These are phyloP conservation scores for Nomada fucata DNA, from an alignment of 2,888 invertebrate species.

Conservation along the genomic window DNA sequence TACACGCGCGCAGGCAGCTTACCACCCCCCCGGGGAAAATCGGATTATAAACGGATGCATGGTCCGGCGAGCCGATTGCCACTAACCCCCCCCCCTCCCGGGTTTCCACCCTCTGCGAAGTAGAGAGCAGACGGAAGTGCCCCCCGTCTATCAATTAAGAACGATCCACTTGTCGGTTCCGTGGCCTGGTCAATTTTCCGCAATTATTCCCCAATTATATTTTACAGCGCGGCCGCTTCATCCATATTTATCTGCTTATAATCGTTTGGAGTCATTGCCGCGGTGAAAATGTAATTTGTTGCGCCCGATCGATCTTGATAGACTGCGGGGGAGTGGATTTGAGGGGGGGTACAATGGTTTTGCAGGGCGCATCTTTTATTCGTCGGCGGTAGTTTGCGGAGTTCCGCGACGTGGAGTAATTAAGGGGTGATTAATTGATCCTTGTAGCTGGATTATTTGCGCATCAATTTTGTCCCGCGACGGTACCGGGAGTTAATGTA, in stretches of 20 bases:
- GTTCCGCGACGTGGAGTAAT: too few relatives aligned
- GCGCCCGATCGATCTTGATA: slow-evolving; percentile 11
- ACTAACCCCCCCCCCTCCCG: slow-evolving; percentile 20
- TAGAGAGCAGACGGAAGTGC: slow-evolving; percentile 40
- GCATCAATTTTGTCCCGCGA: too few relatives aligned
- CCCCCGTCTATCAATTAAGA: slow-evolving; percentile 68
- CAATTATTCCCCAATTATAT: slow-evolving; percentile 42
- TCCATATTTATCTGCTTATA: slow-evolving; percentile 54
- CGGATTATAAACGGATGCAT: slow-evolving; percentile 73
- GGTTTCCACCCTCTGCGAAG: not conserved
- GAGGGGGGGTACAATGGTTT: not conserved
- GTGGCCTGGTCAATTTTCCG: slow-evolving; percentile 48
- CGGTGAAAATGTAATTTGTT: slow-evolving; percentile 21
- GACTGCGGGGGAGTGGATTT: not conserved
- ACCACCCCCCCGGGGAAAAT: slow-evolving; percentile 74
- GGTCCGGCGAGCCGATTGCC: slow-evolving; percentile 64
- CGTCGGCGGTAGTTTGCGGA: too few relatives aligned
- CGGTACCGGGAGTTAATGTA: too few relatives aligned
- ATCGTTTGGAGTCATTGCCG: not conserved
- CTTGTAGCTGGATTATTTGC: not conserved
- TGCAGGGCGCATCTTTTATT: not conserved
- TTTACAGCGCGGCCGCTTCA: not conserved
- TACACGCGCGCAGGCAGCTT: slow-evolving; percentile 74
- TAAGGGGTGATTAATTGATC: not conserved
- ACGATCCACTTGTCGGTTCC: slow-evolving; percentile 40